phyloP scores from a whole-genome alignment of 1,140 invertebrate species.

The Temnothorax nylanderi region DNA sequence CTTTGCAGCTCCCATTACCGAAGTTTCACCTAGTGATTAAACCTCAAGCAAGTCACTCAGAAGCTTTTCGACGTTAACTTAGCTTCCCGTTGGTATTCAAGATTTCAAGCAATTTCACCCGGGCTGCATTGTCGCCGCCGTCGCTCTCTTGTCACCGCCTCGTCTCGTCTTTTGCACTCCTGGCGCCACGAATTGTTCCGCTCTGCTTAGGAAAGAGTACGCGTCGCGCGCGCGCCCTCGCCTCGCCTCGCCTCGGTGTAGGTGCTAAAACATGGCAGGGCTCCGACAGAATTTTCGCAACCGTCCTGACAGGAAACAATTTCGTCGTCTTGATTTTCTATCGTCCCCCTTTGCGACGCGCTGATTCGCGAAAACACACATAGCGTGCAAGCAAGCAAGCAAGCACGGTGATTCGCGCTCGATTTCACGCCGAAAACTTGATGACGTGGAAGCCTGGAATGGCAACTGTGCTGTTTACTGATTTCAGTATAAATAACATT shows the following conservation, averaged over 20 bases:
- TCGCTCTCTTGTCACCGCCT: slow-evolving; percentile 29
- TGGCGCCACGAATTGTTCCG: slow-evolving; percentile 63
- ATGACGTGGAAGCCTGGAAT: background rate
- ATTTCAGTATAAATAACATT: slow-evolving; percentile 23
- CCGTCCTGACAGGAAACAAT: slow-evolving; percentile 65
- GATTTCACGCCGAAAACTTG: slow-evolving; percentile 27
- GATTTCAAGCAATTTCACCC: slow-evolving; percentile 73
- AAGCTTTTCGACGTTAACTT: slow-evolving; percentile 77
- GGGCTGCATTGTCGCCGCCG: slow-evolving; percentile 62
- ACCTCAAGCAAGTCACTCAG: slow-evolving; percentile 79
- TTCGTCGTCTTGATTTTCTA: slow-evolving; percentile 58
- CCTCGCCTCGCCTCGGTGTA: background rate
- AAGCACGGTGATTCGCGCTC: slow-evolving; percentile 15
- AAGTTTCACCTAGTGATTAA: slow-evolving; percentile 79
- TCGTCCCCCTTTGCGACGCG: slow-evolving; percentile 55
- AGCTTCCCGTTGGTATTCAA: slow-evolving; percentile 71
- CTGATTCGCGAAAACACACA: slow-evolving; percentile 55
- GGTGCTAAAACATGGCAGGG: slow-evolving; percentile 42
- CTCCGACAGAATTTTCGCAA: slow-evolving; percentile 53
- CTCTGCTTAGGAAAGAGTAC: slow-evolving; percentile 58
- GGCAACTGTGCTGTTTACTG: slow-evolving; percentile 22
- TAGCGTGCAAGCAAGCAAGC: background rate
- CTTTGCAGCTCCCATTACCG: slow-evolving; percentile 78
- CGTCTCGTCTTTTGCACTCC: slow-evolving; percentile 29
- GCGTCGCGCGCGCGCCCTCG: background rate